Base-by-base conservation (phyloP, 2,797 vertebrate species). In the Amphiprion clarkii region DNA sequence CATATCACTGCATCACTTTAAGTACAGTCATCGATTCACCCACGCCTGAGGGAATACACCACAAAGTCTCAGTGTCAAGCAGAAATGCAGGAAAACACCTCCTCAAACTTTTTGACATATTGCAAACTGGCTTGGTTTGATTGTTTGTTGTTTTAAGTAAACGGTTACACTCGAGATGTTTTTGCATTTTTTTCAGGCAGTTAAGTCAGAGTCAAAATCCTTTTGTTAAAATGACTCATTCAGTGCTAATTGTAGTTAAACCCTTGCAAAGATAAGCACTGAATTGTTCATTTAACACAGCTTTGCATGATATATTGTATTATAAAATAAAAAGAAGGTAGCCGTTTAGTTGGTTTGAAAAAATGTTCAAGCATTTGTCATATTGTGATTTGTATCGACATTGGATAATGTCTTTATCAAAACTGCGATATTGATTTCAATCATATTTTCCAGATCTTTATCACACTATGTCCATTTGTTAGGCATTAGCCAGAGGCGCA, bases 1-100 rank as follows among this genome's bases (percentile, higher is more conserved):
- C 7, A 54, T 59, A 71, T 71, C 11, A 62, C 46, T 59, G 64
- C 11, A 21, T 74, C 54, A 70, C 53, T 70, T 55, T 8, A 54
- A 67, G 53, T 19, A 33, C 73, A 74, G 68, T 67, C 65, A 65
- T 31, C 77, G 82, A 79, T 71, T 86, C 70, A 75, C 52, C 3
- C 17, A n/a, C 29, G 67, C 77, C 69, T 63, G 27, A 58, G 65
- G 73, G 49, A 36, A 66, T 82, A 73, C 52, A 19, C 2, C 56
- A 39, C 57, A 58, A 42, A 68, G 46, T 46, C 52, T 69, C 54
- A 73, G 54, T 72, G 57, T 81, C 63, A 79, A 60, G 21, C 27
- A 71, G 61, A 71, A 82, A 83, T 62, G 27, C 40, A 53, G 40
- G 12, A 21, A 55, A 71, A 70, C 13, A 65, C 44, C 3, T 58